Conservation (phyloP, 2,113 vertebrate genomes). For the Perca flavescens region DNA sequence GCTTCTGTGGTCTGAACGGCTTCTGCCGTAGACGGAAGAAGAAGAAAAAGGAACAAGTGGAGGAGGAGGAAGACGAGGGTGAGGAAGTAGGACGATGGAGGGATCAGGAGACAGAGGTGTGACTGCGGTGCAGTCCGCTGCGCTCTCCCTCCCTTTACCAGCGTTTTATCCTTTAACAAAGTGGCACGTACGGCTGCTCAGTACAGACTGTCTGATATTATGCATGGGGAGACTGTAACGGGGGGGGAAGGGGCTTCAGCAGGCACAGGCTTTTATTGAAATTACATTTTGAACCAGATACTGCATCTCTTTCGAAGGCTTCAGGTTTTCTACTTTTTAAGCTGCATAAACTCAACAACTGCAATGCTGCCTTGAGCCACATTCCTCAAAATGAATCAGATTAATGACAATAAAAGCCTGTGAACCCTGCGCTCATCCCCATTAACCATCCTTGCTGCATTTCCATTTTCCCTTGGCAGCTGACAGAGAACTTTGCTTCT, state of each 20-base stretch:
- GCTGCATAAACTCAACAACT: slow-evolving; percentile 13
- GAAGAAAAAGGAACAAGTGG: slow-evolving; percentile 82
- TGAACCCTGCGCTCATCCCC: slow-evolving; percentile 30
- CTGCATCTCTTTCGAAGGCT: slow-evolving; percentile 2
- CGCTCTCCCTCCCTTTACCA: slow-evolving; percentile 11
- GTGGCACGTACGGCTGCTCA: slow-evolving; percentile 27
- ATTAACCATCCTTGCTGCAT: slow-evolving; percentile 33
- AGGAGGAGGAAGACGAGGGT: slow-evolving; percentile 80
- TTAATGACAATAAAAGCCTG: slow-evolving; percentile 46
- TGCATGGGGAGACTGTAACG: background rate
- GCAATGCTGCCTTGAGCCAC: slow-evolving; percentile 7
- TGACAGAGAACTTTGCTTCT: slow-evolving; percentile 48
- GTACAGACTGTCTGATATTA: slow-evolving; percentile 1
- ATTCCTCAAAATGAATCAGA: slow-evolving; percentile 22
- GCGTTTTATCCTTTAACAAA: slow-evolving; percentile 40
- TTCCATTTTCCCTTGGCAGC: slow-evolving; percentile 37
- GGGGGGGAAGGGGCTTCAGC: slow-evolving; percentile 11
- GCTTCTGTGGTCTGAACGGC: slow-evolving; percentile 95
- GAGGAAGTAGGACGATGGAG: slow-evolving; percentile 85
- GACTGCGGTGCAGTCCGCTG: slow-evolving; percentile 54
- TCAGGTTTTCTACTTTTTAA: slow-evolving; percentile 35
- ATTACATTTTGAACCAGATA: slow-evolving; percentile 2
- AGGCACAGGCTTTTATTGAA: slow-evolving; percentile 39
- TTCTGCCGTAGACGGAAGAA: slow-evolving; percentile 88
- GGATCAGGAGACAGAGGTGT: slow-evolving; percentile 86